Base-by-base conservation (phyloP, 1,140 invertebrate genomes). In the Atta cephalotes region DNA sequence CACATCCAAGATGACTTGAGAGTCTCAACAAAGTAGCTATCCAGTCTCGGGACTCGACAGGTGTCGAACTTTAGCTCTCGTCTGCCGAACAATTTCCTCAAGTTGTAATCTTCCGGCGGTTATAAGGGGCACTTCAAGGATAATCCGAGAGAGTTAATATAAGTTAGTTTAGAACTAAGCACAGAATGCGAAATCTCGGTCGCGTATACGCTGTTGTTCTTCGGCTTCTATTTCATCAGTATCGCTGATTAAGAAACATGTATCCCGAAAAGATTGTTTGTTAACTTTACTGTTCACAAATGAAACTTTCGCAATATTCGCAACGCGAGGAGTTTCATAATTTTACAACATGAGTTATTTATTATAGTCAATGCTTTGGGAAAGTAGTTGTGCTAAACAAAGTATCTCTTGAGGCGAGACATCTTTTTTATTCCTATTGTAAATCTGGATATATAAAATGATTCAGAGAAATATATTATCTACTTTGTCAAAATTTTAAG, bases 71-170 rank as follows among this genome's bases (percentile, higher is more conserved):
- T 76, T 62, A 74, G 56, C 80, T 84, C 70, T 84, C 70, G 56
- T 63, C 80, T 84, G 70, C 70, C 58, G 56, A 84, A 84, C 80
- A 84, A 76, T 84, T 84, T 84, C 80, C 80, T 76, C 80, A 31
- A 84, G 80, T 84, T 84, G 80, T 84, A 84, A 84, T 84, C 80
- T 84, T 84, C 70, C 39, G 70, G 70, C 56, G 80, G 80, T 84
- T 84, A 84, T 84, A 84, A 84, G 53, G 56, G 45, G 53, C 80
- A 62, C 80, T 84, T 74, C 56, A 49, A 84, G 70, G 56, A 84
- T 84, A 84, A 84, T 84, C 80, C 70, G 80, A 74, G 80, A 76
- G 70, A 84, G 70, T 84, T 84, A 84, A 84, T 84, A 62, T 76
- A 84, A 84, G 80, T 84, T 84, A 84, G 80, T 84, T 84, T n/a